phyloP scores from a whole-genome alignment of 2,888 invertebrate species.

The Rhingia campestris region DNA sequence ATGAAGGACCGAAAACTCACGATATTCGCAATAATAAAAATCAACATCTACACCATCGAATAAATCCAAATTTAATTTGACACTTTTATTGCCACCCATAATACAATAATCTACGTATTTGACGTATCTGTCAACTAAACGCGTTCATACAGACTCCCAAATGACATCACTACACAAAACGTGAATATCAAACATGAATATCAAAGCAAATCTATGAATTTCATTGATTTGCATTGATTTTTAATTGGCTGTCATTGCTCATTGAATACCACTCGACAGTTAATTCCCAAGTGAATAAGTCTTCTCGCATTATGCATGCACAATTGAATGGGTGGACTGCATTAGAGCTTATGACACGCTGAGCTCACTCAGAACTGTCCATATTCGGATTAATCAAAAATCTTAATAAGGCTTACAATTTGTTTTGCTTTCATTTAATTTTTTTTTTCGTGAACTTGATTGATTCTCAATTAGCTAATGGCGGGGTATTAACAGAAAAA shows the following conservation, averaged over 20 bases:
- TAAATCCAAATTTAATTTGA: conserved; percentile 43
- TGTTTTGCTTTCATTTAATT: conserved; percentile 32
- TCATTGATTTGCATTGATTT: conserved; percentile 50
- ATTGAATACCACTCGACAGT: conserved; percentile 37
- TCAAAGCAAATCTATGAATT: conserved; percentile 40
- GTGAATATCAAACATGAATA: conserved; percentile 31
- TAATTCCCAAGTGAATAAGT: conserved; percentile 33
- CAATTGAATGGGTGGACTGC: conserved; percentile 37
- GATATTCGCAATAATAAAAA: not conserved
- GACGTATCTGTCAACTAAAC: conserved; percentile 34
- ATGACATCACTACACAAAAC: conserved; percentile 49
- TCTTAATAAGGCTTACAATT: conserved; percentile 46
- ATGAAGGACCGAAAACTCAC: too few relatives aligned
- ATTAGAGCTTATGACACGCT: conserved; percentile 27
- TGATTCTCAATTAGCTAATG: conserved; percentile 41
- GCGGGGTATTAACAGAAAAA: conserved; percentile 7
- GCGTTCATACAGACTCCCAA: conserved; percentile 28
- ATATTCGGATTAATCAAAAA: conserved; percentile 43
- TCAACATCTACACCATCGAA: not conserved
- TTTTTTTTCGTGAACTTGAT: conserved; percentile 10
- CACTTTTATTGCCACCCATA: conserved; percentile 40
- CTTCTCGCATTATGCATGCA: conserved; percentile 16
- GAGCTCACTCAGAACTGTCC: not conserved
- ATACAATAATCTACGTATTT: conserved; percentile 13
- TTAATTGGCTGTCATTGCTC: conserved; percentile 59